phyloP scores from a whole-genome alignment of 1,140 invertebrate genomes.

The Zaprionus davidi region DNA sequence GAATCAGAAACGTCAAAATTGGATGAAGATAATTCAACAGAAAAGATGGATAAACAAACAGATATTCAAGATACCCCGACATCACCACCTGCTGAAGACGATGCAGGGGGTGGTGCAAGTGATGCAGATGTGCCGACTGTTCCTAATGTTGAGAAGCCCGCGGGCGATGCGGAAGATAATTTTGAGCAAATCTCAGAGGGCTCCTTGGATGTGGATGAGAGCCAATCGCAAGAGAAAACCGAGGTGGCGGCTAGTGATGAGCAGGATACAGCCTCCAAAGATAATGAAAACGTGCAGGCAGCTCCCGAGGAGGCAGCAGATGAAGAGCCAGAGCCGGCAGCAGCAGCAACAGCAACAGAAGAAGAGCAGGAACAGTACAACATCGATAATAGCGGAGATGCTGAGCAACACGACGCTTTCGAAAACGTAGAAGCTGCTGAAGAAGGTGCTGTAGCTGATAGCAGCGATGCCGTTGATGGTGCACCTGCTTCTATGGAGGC shows the following conservation, averaged over 20 bases:
- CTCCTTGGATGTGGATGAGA: slow-evolving; percentile 71
- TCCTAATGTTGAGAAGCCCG: slow-evolving; percentile 14
- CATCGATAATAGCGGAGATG: slow-evolving; percentile 43
- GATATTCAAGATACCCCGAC: slow-evolving; percentile 54
- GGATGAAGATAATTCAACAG: slow-evolving; percentile 53
- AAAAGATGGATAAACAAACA: slow-evolving; percentile 20
- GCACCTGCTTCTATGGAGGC: slow-evolving; percentile 76
- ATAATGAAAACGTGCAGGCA: slow-evolving; percentile 10
- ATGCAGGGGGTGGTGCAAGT: background rate
- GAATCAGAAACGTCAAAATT: slow-evolving; percentile 63
- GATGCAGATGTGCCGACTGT: background rate
- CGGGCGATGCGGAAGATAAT: slow-evolving; percentile 56
- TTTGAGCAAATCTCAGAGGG: slow-evolving; percentile 80
- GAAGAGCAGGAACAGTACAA: slow-evolving; percentile 48
- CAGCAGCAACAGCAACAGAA: slow-evolving; percentile 18
- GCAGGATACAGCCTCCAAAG: slow-evolving; percentile 11
- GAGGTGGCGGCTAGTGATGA: slow-evolving; percentile 29
- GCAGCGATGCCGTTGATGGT: slow-evolving; percentile 80
- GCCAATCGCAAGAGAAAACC: slow-evolving; percentile 62
- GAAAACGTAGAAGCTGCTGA: slow-evolving; percentile 61
- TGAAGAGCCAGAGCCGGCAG: slow-evolving; percentile 34
- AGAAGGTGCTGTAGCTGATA: slow-evolving; percentile 19
- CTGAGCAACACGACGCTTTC: slow-evolving; percentile 50
- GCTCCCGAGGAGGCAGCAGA: slow-evolving; percentile 7
- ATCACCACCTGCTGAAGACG: slow-evolving; percentile 61